Evolutionary conservation across 2,797 vertebrate genomes (phyloP), one percentile per base, ranked within the genome.

Genomic region (Syndactyla subalaris): DNA sequence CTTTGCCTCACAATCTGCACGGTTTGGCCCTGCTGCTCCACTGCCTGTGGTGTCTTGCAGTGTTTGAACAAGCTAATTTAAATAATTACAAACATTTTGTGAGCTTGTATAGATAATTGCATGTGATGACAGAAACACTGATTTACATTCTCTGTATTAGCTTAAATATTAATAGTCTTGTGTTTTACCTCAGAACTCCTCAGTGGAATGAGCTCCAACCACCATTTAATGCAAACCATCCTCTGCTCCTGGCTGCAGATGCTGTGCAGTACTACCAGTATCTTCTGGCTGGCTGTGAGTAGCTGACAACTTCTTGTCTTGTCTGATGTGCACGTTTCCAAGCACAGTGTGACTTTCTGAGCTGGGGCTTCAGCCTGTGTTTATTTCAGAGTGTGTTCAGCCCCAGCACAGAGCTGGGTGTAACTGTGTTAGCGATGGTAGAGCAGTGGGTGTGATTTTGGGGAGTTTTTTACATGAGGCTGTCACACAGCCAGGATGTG

Each of bases 131-230:
- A 98, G 92, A 96, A 92, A 86, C 94, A 57, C 92, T 97, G 97
- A 97, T 97, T 98, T 97, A 97, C 92, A 91, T 96, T 89, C 92
- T 93, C 88, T 94, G 90, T 97, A 85, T 97, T 97, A 97, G 83
- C 94, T 96, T 93, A 97, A 98, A 98, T 97, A 97, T 98, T 98
- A 97, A 98, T 97, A 96, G 95, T 97, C 95, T 97, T 94, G 91
- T 97, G 94, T 96, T 96, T 89, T 97, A 97, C 96, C 96, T 87
- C 97, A 99, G 99, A 98, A 99, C 99, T 59, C 99, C 99, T 72
- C 99, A 99, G 92, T 99, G 99, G 99, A 99, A 99, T 95, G 99
- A 99, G 93, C 98, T 99, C 72, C 99, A 99, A 97, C 99, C 99
- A 65, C 99, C 99, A 67, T 99, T 99, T 98, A 99, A 98, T 97